These are phyloP conservation scores for Porites lutea DNA, from an alignment of 64 coral and sea anemone genomes.

Conservation along the genomic window DNA sequence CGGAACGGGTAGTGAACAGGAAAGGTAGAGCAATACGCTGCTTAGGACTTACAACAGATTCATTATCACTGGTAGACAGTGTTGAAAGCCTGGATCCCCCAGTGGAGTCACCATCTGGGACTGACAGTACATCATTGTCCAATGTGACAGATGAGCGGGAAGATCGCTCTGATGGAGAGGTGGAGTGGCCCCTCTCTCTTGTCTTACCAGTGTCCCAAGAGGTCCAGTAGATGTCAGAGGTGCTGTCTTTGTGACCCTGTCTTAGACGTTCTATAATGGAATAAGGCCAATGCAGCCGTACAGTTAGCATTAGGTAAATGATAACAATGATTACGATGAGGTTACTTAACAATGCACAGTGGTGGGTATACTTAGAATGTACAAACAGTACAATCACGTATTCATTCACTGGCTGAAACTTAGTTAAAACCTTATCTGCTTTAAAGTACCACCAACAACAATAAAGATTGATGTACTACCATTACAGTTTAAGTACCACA, in stretches of 20 bases:
- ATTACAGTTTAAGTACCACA: too few species aligned
- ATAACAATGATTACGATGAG: too few species aligned
- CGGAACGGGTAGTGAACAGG: constrained; percentile 14
- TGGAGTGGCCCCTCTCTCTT: constrained; percentile 29
- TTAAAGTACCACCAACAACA: too few species aligned
- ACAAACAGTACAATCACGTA: too few species aligned
- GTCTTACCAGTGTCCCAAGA: constrained; percentile 59
- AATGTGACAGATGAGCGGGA: constrained; percentile 82
- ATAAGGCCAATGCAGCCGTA: background rate
- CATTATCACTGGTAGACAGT: constrained; percentile 73
- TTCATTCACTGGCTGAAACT: too few species aligned
- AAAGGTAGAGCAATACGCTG: constrained; percentile 47
- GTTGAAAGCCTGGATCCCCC: constrained; percentile 69
- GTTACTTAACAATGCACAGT: too few species aligned
- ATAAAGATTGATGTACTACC: too few species aligned
- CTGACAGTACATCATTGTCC: constrained; percentile 73
- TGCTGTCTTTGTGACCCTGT: constrained; percentile 96
- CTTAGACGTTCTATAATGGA: constrained; percentile 74
- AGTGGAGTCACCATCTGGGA: constrained; percentile 78
- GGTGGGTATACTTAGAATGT: too few species aligned
- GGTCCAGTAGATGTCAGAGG: constrained; percentile 91
- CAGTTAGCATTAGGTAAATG: background rate
- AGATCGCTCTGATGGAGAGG: constrained; percentile 69
- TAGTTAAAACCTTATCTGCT: too few species aligned
- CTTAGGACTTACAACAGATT: constrained; percentile 54